These are phyloP conservation scores for Gymnocephalus cernua DNA, from an alignment of 2,113 vertebrate genomes.

Conservation along the genomic window DNA sequence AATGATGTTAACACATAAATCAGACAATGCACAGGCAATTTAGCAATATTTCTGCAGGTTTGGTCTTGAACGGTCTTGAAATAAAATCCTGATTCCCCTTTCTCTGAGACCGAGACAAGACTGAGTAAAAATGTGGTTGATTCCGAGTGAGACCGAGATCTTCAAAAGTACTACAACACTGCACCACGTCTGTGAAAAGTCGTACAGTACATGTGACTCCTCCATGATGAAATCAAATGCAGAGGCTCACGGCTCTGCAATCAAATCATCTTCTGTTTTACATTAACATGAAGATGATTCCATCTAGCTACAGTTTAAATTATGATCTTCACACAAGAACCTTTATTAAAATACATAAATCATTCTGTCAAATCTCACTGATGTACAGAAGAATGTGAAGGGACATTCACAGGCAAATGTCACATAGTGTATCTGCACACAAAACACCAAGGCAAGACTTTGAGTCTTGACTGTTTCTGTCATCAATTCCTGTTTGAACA, in stretches of 20 bases:
- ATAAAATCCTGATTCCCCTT: too few species aligned
- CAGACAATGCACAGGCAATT: too few species aligned
- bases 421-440: neutral
- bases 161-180: too few species aligned
- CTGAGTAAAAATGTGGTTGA: too few species aligned
- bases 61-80: too few species aligned
- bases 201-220: too few species aligned
- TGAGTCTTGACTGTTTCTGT: conserved; percentile 5
- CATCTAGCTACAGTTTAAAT: conserved; percentile 4
- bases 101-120: too few species aligned
- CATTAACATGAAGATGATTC: conserved; percentile 2
- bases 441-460: neutral
- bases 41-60: too few species aligned
- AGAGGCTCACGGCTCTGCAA: neutral
- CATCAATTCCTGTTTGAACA: conserved; percentile 23
- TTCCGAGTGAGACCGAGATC: too few species aligned
- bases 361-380: neutral
- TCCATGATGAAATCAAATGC: neutral
- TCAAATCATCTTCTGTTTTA: neutral
- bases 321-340: neutral
- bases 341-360: conserved; percentile 8
- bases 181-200: neutral
- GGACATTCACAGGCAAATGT: neutral
- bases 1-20: too few species aligned
- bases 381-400: neutral